These are phyloP conservation scores for Magallana ariakensis DNA, from an alignment of 1,140 invertebrate species.

Conservation along the genomic window DNA sequence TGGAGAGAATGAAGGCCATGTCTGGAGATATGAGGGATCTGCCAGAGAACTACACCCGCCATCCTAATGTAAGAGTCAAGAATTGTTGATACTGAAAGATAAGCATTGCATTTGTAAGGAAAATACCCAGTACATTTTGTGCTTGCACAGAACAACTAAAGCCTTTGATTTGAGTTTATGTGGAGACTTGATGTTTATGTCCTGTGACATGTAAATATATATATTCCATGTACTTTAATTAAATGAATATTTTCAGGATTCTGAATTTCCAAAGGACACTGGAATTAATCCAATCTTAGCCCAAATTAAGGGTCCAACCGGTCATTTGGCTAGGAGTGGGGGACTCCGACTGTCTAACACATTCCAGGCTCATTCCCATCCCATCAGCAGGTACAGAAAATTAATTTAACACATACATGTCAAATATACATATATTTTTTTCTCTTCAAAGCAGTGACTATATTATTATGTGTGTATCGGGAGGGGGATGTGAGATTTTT, in stretches of 20 bases:
- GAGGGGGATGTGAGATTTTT: too few species aligned
- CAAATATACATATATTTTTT: too few species aligned
- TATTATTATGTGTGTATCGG: too few species aligned
- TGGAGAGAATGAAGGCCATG: conserved; percentile 66
- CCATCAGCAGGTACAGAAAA: conserved; percentile 75
- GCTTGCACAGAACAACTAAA: too few species aligned
- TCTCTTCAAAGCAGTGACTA: too few species aligned
- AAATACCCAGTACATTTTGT: too few species aligned
- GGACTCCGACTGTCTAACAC: conserved; percentile 77
- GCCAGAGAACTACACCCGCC: conserved; percentile 68
- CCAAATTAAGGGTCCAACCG: conserved; percentile 69
- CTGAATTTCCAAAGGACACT: conserved; percentile 77
- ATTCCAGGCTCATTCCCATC: conserved; percentile 76
- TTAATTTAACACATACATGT: not conserved
- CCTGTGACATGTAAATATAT: too few species aligned
- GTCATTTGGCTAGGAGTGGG: conserved; percentile 75
- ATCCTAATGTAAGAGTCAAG: conserved; percentile 65
- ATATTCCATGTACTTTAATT: not conserved
- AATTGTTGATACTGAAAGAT: too few species aligned
- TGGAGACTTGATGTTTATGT: too few species aligned
- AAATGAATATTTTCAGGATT: conserved; percentile 70
- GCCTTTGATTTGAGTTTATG: too few species aligned
- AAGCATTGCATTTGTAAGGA: too few species aligned
- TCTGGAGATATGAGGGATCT: conserved; percentile 64
- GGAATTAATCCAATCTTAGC: conserved; percentile 78